phyloP scores from a whole-genome alignment of 2,113 vertebrate genomes.

The Tympanuchus pallidicinctus region DNA sequence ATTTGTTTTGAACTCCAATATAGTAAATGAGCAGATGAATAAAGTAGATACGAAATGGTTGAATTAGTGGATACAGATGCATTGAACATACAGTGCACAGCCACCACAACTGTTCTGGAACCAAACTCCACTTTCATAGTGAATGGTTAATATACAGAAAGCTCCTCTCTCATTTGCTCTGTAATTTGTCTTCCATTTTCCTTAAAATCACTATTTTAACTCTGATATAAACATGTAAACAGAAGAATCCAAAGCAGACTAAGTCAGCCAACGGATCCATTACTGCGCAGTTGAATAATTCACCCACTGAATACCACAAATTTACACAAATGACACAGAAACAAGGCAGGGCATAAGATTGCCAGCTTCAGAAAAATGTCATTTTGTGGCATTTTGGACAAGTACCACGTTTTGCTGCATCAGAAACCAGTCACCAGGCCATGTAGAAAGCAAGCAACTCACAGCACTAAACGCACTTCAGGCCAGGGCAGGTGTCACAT shows the following conservation, averaged over 20 bases:
- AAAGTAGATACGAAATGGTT: background rate
- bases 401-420: background rate
- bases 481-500: background rate
- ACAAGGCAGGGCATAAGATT: background rate
- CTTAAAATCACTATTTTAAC: no score
- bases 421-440: background rate
- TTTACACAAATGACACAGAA: background rate
- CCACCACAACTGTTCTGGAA: background rate
- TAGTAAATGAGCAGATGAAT: background rate
- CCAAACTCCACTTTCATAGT: background rate
- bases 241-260: background rate
- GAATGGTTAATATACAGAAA: background rate
- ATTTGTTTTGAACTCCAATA: background rate
- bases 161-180: background rate
- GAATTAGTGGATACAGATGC: background rate
- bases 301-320: background rate
- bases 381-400: background rate
- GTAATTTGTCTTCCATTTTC: accelerated
- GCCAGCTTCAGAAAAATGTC: background rate
- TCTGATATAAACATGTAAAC: background rate
- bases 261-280: background rate
- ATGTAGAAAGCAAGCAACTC: background rate
- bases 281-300: accelerated
- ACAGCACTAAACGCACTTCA: accelerated
- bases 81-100: accelerated